A percentile compares a stretch with the other conserved stretches of the same genome.
Conservation (phyloP, 1,140 invertebrate species). For the Ptiloglossa arizonensis region DNA sequence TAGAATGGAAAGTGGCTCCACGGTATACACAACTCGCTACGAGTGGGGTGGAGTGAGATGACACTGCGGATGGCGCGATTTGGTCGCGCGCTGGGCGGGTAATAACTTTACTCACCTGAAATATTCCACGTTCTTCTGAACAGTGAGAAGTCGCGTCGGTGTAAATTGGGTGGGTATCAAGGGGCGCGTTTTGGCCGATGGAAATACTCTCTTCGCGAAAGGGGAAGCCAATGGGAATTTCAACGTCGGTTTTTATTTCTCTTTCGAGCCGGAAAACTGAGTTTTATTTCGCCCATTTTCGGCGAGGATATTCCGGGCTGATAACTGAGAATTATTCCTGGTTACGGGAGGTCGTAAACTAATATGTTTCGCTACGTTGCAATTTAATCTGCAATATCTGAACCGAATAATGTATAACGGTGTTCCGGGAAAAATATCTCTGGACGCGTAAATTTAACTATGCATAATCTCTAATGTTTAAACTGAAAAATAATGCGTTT, state of each 20-base stretch:
- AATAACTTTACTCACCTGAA: background rate
- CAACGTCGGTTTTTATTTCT: too few relatives aligned
- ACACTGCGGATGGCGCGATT: too few relatives aligned
- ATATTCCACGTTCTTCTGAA: constrained; percentile 1
- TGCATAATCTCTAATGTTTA: too few relatives aligned
- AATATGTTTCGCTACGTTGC: too few relatives aligned
- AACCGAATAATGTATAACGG: too few relatives aligned
- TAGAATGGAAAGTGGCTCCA: constrained; percentile 15
- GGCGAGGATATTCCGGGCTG: too few relatives aligned
- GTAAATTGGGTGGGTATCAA: constrained; percentile 5
- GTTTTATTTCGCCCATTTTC: background rate
- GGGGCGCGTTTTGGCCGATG: constrained; percentile 3
- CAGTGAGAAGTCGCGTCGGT: background rate
- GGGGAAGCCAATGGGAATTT: background rate
- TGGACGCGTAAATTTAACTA: too few relatives aligned
- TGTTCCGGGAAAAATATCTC: too few relatives aligned
- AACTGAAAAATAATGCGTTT: too few relatives aligned
- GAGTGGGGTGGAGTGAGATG: background rate
- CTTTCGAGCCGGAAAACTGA: background rate
- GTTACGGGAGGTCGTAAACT: too few relatives aligned
- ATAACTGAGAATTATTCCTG: background rate
- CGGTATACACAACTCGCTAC: background rate
- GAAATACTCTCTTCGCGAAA: background rate
- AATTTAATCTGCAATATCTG: too few relatives aligned
- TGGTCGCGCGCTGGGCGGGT: background rate